A percentile compares a stretch with the other conserved stretches of the same genome.
Conservation (phyloP, 2,113 vertebrate species). For the Callospermophilus lateralis region DNA sequence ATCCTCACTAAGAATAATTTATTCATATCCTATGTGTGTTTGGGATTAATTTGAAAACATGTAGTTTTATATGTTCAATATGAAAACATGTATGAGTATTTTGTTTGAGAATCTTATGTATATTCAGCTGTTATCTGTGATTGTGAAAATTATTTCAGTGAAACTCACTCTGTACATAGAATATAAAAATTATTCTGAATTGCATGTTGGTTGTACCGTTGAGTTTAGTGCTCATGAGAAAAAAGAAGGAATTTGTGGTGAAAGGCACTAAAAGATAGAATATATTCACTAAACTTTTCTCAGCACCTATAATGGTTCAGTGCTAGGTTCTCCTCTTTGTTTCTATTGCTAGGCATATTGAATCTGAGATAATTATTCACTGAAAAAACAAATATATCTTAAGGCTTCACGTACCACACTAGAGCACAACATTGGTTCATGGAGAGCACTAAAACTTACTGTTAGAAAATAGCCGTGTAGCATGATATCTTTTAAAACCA, state of each 20-base stretch:
- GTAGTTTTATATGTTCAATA: background rate
- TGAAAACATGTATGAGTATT: background rate
- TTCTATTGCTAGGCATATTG: background rate
- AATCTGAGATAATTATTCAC: background rate
- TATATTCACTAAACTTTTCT: background rate
- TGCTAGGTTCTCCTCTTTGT: background rate
- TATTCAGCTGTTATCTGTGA: background rate
- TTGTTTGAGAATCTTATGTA: background rate
- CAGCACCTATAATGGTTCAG: background rate
- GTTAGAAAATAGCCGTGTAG: background rate
- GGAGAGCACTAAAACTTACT: rapidly evolving
- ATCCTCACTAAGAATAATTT: background rate
- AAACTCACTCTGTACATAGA: background rate
- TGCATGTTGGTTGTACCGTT: background rate
- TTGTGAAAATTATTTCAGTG: background rate
- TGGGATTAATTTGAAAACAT: background rate
- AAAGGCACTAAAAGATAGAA: background rate
- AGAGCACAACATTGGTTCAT: rapidly evolving
- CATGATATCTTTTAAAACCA: background rate
- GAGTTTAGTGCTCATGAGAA: background rate
- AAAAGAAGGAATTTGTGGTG: background rate
- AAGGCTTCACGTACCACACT: rapidly evolving
- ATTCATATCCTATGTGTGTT: background rate
- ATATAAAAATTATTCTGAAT: background rate
- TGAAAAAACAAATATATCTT: background rate